These are phyloP conservation scores for Andrena fulva DNA, from an alignment of 2,888 invertebrate genomes.

Conservation along the genomic window DNA sequence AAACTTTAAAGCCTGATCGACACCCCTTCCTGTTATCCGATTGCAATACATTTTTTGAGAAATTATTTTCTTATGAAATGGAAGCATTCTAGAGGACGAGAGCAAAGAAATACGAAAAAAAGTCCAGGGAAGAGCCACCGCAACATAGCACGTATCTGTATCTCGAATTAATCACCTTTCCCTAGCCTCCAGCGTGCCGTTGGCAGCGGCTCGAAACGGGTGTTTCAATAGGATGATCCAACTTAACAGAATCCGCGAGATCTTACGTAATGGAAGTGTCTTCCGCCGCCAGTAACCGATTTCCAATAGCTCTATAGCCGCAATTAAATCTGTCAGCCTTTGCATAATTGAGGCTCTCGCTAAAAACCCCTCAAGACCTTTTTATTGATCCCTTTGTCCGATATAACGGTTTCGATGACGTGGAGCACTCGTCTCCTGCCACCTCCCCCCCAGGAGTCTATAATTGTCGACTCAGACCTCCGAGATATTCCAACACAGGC, in stretches of 20 bases:
- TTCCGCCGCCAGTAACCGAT: slow-evolving; percentile 14
- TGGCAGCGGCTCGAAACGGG: background rate
- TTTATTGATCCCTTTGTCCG: background rate
- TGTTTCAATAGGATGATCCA: slow-evolving; percentile 27
- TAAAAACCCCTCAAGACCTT: background rate
- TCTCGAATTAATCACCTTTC: too few species aligned
- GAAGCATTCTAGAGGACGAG: too few species aligned
- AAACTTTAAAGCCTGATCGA: too few species aligned
- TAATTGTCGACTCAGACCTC: background rate
- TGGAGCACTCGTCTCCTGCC: background rate
- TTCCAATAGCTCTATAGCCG: slow-evolving; percentile 23
- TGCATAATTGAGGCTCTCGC: background rate
- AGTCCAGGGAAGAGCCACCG: too few species aligned
- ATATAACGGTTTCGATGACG: background rate
- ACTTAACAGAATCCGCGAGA: slow-evolving; percentile 31
- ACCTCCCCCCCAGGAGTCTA: background rate
- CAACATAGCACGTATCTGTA: too few species aligned
- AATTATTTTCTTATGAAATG: too few species aligned
- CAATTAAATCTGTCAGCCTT: slow-evolving; percentile 27
- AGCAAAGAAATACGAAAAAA: too few species aligned
- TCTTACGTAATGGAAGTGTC: slow-evolving; percentile 30
- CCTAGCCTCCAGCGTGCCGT: too few species aligned
- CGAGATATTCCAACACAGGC: background rate
- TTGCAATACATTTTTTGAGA: too few species aligned
- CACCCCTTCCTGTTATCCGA: too few species aligned